Evolutionary conservation across 2,113 vertebrate species (phyloP), one percentile per base, ranked within the genome.

Genomic region (Martes martes): DNA sequence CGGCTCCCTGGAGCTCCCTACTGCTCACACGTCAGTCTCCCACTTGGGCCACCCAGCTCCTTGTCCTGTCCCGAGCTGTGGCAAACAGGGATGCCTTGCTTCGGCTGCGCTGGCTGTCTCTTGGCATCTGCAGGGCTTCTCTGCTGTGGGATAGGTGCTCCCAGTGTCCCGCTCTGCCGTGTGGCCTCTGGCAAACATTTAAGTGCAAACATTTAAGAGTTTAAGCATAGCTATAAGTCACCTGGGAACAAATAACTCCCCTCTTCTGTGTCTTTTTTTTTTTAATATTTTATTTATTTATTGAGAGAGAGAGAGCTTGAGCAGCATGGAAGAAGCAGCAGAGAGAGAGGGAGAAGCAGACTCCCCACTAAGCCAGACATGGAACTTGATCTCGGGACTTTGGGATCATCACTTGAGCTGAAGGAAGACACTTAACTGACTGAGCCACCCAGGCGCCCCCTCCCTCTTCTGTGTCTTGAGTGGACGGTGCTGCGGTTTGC

Each of bases 401-500:
- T 55, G 16, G 52, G 52, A 55, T 55, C 52, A 55, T 55, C 16
- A 55, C 52, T 16, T 55, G 52, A 55, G 16, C 52, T 18, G 16
- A 55, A 55, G 52, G 52, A 15, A 55, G 52, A 55, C 52, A 55
- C 52, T 55, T 55, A 55, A 55, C 52, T 16, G 16, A 18, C 52
- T 55, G 52, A 55, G 52, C 52, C 52, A 55, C 16, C 16, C 52
- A 55, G 52, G 52, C 52, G 16, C 52, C 52, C 52, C 52, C 52
- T 55, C 52, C 52, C 52, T 55, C 52, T 61, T 45, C 16, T 6
- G 18, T n/a, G 47, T 39, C 47, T 19, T 19, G 0, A 79, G 13
- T 4, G 3, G 28, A 61, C 4, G 0, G 1, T 0, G 1, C 33
- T 42, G 39, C 67, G 21, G 33, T 16, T 2, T 2, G 4, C 5